Evolutionary conservation across 2,797 vertebrate genomes (phyloP).

Genomic region (Pygocentrus nattereri): DNA sequence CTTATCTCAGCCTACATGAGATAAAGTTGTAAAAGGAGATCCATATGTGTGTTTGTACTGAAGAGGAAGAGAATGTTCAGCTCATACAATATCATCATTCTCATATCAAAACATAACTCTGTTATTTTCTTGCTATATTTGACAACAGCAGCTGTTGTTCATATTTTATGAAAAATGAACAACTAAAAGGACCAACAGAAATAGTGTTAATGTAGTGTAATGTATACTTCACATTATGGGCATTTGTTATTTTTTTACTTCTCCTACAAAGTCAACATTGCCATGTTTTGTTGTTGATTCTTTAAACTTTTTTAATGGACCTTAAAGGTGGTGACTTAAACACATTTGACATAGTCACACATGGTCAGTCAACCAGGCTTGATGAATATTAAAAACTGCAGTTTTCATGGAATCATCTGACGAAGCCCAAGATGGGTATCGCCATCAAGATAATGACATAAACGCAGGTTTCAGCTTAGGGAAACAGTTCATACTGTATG

Average conservation of each 20-base stretch:
- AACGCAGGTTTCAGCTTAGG: not conserved
- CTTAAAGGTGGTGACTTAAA: not conserved
- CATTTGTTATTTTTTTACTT: no score
- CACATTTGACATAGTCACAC: not conserved
- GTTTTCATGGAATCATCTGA: not conserved
- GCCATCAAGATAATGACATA: not conserved
- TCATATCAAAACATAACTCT: not conserved
- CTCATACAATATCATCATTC: not conserved
- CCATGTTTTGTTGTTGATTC: no score
- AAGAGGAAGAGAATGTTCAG: not conserved
- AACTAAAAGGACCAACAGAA: not conserved
- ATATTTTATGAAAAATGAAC: not conserved
- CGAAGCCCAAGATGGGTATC: not conserved
- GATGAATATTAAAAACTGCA: not conserved
- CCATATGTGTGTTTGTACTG: slow-evolving; percentile 31
- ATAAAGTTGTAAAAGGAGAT: slow-evolving; percentile 51
- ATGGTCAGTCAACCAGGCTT: not conserved
- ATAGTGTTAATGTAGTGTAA: not conserved
- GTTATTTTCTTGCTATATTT: not conserved
- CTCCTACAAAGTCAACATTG: no score
- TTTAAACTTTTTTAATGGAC: no score
- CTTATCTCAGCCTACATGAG: slow-evolving; percentile 52
- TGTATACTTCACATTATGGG: no score
- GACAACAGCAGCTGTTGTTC: not conserved
- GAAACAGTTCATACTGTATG: not conserved